Evolutionary conservation across 2,113 vertebrate genomes (phyloP), one percentile per base, ranked within the genome.

Genomic region (Semicossyphus pulcher): DNA sequence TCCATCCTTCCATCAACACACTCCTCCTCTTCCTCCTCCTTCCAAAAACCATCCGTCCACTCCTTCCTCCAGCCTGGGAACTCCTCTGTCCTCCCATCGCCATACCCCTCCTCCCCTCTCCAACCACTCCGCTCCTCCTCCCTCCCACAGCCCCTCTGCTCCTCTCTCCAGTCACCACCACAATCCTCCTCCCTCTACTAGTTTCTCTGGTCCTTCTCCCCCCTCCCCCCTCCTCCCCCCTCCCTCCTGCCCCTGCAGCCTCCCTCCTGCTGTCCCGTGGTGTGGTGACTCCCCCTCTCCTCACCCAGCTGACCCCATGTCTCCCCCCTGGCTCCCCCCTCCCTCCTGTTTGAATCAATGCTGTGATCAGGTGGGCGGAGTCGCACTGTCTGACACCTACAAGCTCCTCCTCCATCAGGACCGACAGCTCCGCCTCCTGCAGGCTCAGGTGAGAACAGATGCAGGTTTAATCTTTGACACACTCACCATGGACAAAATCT

Each of bases 391-490:
- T 1, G 95, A 98, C 81, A 92, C 96, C 0, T 98, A 95, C 88
- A 83, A 72, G 21, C 93, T 97, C 45, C 92, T 99, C 18, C 92
- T 95, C 39, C 94, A 97, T 5, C 97, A 99, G 83, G 96, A 99
- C 57, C 93, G 84, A 29, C 97, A 99, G 91, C 93, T 99, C 14
- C 97, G 95, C 89, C 87, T 97, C 67, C 94, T 99, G 48, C 97
- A 99, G 69, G 93, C 95, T 68, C 97, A 99, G 96, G 97, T 98
- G 1, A 25, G 44, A 5, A 18, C 18, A 51, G n/a, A n/a, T n/a
- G n/a, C n/a, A n/a, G n/a, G n/a, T n/a, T n/a, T n/a, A n/a, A n/a
- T n/a, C n/a, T n/a, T n/a, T n/a, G n/a, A n/a, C n/a, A n/a, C n/a
- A n/a, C n/a, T n/a, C n/a, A n/a, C n/a, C n/a, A n/a, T n/a, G n/a